Conservation (phyloP, 1,140 invertebrate species). For the Coenobita brevimanus region DNA sequence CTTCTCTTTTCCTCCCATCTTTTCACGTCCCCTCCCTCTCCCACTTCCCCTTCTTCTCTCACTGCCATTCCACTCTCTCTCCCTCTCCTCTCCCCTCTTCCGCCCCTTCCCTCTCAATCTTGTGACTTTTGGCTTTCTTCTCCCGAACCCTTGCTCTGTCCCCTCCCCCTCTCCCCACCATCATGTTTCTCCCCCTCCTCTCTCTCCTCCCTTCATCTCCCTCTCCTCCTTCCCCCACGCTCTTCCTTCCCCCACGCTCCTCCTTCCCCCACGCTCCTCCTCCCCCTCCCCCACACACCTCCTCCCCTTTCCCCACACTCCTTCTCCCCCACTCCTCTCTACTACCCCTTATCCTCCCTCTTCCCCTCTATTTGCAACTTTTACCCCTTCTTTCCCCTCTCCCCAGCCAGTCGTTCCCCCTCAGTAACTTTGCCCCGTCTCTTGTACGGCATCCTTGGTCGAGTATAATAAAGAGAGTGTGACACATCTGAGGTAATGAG, state of each 20-base stretch:
- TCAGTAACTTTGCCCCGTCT: neutral
- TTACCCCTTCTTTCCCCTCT: neutral
- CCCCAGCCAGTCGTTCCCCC: neutral
- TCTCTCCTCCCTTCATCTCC: neutral
- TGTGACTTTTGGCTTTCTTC: neutral
- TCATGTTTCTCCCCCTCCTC: neutral
- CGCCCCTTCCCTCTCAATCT: neutral
- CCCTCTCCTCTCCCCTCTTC: neutral
- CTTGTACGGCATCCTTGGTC: slow-evolving; percentile 23
- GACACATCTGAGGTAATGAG: slow-evolving; percentile 63
- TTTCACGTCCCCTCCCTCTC: neutral
- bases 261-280: neutral
- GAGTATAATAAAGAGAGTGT: slow-evolving; percentile 64
- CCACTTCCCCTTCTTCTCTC: neutral
- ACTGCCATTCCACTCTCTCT: neutral
- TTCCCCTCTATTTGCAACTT: too few species aligned
- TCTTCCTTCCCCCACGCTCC: neutral
- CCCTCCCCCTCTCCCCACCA: neutral
- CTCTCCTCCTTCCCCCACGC: neutral
- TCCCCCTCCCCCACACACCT: too few species aligned
- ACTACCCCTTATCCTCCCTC: too few species aligned
- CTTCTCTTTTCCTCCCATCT: too few species aligned
- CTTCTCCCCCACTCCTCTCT: too few species aligned
- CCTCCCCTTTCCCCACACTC: too few species aligned
- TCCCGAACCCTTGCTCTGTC: neutral